These are phyloP conservation scores for Gallinago jamesoni DNA, from an alignment of 2,113 vertebrate genomes.

Conservation along the genomic window DNA sequence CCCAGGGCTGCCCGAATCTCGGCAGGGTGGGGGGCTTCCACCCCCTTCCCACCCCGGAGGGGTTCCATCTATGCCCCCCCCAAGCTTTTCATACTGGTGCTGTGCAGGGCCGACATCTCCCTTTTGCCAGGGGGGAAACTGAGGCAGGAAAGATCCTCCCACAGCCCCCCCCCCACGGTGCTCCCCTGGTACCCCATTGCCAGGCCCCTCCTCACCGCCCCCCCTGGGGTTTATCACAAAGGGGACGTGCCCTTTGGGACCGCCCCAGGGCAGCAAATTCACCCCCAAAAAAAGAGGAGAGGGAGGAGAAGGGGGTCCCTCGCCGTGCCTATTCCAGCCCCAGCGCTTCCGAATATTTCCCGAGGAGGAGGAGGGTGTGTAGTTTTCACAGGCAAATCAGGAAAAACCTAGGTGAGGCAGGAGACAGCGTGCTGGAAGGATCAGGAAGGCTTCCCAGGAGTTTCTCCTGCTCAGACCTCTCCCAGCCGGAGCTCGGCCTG, in stretches of 20 bases:
- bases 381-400: constrained; percentile 45
- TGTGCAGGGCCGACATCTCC: background rate
- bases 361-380: constrained; percentile 36
- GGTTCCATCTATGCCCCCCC: background rate
- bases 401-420: background rate
- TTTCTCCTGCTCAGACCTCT: background rate
- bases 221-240: rapidly evolving
- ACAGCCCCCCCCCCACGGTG: background rate
- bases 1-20: background rate
- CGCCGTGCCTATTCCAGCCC: background rate
- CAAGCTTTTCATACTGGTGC: background rate
- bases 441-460: background rate
- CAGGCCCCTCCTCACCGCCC: background rate
- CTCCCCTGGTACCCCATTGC: rapidly evolving
- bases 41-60: background rate
- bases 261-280: background rate
- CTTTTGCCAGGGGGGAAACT: background rate
- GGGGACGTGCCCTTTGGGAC: background rate
- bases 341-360: background rate
- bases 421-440: background rate
- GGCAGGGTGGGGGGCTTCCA: background rate
- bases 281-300: no score
- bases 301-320: background rate
- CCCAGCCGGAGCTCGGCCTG: background rate
- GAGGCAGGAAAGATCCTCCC: constrained; percentile 19